Evolutionary conservation across 2,888 invertebrate species (phyloP).

Genomic region (Agrotis segetum): DNA sequence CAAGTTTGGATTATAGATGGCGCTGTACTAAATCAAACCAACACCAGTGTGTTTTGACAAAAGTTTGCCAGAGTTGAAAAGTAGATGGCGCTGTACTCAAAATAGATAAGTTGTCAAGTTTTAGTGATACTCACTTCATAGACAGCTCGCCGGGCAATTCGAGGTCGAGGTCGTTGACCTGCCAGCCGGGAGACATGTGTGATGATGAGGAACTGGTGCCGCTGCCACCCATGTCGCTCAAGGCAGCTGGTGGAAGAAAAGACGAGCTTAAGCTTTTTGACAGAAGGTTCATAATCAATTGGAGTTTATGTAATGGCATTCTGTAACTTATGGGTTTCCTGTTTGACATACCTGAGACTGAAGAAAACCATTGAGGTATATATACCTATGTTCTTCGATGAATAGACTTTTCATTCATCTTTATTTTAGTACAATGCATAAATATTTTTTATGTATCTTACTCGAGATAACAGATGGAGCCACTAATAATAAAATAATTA

Average conservation of each 20-base stretch:
- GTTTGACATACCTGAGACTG: too few species aligned
- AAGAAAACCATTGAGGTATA: background rate
- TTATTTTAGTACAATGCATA: background rate
- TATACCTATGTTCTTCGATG: too few species aligned
- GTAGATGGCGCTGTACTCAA: background rate
- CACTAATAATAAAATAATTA: too few species aligned
- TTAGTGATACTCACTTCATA: constrained; percentile 83
- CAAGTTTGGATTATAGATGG: background rate
- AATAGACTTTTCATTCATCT: background rate
- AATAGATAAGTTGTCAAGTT: background rate
- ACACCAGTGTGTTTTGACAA: background rate
- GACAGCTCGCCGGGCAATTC: constrained; percentile 87
- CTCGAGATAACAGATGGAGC: background rate
- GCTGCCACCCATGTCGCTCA: constrained; percentile 87
- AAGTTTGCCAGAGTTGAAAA: background rate
- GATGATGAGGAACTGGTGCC: constrained; percentile 88
- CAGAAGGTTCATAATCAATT: background rate
- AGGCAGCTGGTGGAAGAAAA: constrained; percentile 74
- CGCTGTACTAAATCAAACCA: background rate
- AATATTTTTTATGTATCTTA: background rate
- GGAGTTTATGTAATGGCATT: background rate
- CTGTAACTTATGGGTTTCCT: too few species aligned
- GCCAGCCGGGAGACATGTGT: constrained; percentile 89
- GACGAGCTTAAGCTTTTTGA: background rate
- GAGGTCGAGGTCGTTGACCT: constrained; percentile 89